Conservation (phyloP, 2,113 vertebrate species). For the Amblyopsis rosae region DNA sequence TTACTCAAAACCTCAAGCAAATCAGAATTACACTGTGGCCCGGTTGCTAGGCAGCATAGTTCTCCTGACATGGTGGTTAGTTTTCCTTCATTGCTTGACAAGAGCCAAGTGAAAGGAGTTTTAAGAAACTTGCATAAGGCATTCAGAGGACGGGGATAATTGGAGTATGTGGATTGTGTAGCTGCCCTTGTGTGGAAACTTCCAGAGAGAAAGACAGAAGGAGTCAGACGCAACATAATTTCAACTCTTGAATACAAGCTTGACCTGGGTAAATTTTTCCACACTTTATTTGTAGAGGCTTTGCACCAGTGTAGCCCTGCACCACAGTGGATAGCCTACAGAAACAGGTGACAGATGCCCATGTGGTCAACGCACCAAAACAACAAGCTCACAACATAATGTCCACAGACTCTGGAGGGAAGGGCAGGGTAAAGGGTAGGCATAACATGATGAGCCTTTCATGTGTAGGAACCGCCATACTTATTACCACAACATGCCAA, state of each 20-base stretch:
- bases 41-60: conserved; percentile 98
- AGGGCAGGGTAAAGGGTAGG: conserved; percentile 9
- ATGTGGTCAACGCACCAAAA: conserved; percentile 16
- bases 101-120: conserved; percentile 99
- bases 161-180: conserved; percentile 91
- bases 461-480: too few species aligned
- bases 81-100: conserved; percentile 99
- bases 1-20: conserved; percentile 95
- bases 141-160: conserved; percentile 97
- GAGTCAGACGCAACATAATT: conserved; percentile 90
- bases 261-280: conserved; percentile 92
- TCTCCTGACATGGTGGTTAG: conserved; percentile 99
- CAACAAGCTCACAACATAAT: conserved; percentile 14
- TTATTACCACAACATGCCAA: too few species aligned
- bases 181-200: conserved; percentile 94
- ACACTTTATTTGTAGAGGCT: conserved; percentile 84
- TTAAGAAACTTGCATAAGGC: conserved; percentile 99
- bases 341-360: conserved; percentile 75
- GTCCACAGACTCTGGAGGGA: not conserved
- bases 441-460: not conserved
- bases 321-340: conserved; percentile 70
- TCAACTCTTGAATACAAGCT: conserved; percentile 99
- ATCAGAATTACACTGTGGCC: conserved; percentile 98
- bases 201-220: conserved; percentile 83
- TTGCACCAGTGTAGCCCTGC: conserved; percentile 78